Base-by-base conservation (phyloP, 2,888 invertebrate species). In the Euphydryas editha region DNA sequence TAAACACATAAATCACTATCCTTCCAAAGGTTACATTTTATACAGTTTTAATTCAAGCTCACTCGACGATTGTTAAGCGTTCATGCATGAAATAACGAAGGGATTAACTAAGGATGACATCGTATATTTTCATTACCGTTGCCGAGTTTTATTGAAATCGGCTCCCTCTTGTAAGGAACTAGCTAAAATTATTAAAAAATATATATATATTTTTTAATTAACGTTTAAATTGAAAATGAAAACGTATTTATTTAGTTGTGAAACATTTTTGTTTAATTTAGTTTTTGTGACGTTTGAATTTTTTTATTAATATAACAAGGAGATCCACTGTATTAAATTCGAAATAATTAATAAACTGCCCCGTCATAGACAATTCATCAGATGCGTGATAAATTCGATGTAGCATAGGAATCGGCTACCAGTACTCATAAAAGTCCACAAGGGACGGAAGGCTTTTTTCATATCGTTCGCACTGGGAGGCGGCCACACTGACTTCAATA, bases 321-420 rank as follows among this genome's bases (percentile, higher is more conserved):
- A 36, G 21, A 36, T 8, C 6, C 20, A 10, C 18, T n/a, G 3
- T 36, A 1, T 10, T 2, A 36, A 4, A 47, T 30, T 36, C 11
- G 36, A 54, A 42, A 74, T 76, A 75, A 78, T 75, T 74, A 69
- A 71, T 71, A 81, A 84, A 85, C 73, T 83, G 88, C 87, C 72
- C 75, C 71, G 88, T 88, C 90, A 88, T 85, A 90, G 78, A 88
- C 79, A 82, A 84, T 87, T 87, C 89, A 90, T 90, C 87, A 84
- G 81, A 81, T 78, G 76, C 70, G 69, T 75, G 91, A 88, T 87
- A 88, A 87, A 87, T 91, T 90, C 87, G 82, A 85, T 90, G 86
- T 86, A 82, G 64, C 70, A 69, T 65, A 72, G 72, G 73, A 70
- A 74, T 72, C 70, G 71, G 68, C 75, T 69, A 76, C 72, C 72